phyloP scores from a whole-genome alignment of 2,888 invertebrate genomes.

The Caenorhabditis imperialis region DNA sequence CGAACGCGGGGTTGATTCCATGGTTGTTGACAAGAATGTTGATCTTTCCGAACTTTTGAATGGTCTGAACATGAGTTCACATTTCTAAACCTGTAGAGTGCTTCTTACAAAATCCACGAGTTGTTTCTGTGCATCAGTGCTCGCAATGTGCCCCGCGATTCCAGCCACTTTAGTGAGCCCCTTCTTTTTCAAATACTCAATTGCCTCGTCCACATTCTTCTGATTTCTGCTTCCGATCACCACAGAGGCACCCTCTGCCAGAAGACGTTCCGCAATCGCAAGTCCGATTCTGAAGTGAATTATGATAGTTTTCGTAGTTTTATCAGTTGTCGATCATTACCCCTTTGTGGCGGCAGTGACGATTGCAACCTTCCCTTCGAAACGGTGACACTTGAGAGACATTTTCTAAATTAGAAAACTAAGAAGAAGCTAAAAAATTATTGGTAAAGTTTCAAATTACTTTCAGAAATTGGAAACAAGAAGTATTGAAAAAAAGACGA shows the following conservation, averaged over 20 bases:
- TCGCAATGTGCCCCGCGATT: slow-evolving; percentile 91
- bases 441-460: neutral
- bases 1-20: slow-evolving; percentile 89
- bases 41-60: slow-evolving; percentile 70
- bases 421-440: neutral
- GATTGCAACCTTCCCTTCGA: slow-evolving; percentile 74
- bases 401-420: slow-evolving; percentile 12
- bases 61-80: slow-evolving; percentile 53
- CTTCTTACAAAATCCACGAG: slow-evolving; percentile 82
- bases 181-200: slow-evolving; percentile 82
- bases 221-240: slow-evolving; percentile 92
- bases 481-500: neutral
- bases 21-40: slow-evolving; percentile 97
- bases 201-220: slow-evolving; percentile 85
- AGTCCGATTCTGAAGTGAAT: slow-evolving; percentile 84
- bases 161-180: slow-evolving; percentile 84
- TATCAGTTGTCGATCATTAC: slow-evolving; percentile 41
- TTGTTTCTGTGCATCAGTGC: slow-evolving; percentile 85
- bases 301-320: slow-evolving; percentile 2
- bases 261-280: slow-evolving; percentile 90
- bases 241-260: slow-evolving; percentile 91
- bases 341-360: slow-evolving; percentile 75
- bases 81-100: too few relatives aligned
- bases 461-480: too few relatives aligned
- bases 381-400: slow-evolving; percentile 61